Evolutionary conservation across 2,888 invertebrate species (phyloP).

Genomic region (Choreutis nemorana): DNA sequence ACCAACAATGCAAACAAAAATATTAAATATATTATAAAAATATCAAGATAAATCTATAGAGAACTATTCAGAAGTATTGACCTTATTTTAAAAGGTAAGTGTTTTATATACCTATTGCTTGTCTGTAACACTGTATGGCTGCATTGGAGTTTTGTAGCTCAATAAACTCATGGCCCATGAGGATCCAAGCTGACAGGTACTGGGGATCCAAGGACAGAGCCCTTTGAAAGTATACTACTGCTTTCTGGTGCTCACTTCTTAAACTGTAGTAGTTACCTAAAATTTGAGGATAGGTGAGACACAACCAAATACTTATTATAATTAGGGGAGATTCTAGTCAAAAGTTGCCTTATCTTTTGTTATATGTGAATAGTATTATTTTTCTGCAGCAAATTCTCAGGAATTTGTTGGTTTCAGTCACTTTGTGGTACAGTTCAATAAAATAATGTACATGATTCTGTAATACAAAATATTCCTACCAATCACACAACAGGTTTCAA

Average conservation of each 20-base stretch:
- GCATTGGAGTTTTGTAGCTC: constrained; percentile 98
- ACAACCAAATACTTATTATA: no score
- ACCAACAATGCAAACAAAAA: no score
- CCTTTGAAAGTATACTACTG: constrained; percentile 96
- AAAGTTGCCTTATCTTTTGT: not conserved
- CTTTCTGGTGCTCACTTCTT: constrained; percentile 94
- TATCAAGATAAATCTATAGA: constrained; percentile 1
- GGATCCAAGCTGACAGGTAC: constrained; percentile 95
- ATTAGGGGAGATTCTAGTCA: not conserved
- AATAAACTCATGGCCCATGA: constrained; percentile 99
- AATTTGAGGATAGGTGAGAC: no score
- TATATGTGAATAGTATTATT: no score
- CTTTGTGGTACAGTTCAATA: no score
- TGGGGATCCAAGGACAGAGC: constrained; percentile 93
- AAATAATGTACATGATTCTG: no score
- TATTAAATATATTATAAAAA: constrained; percentile 6
- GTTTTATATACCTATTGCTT: constrained; percentile 81
- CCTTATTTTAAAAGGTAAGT: not conserved
- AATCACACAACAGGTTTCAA: constrained; percentile 97
- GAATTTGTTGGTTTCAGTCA: no score
- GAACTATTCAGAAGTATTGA: constrained; percentile 9
- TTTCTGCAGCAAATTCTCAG: no score
- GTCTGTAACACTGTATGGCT: constrained; percentile 97
- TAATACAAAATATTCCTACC: constrained; percentile 65
- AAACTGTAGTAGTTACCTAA: constrained; percentile 96